Evolutionary conservation across 2,797 vertebrate genomes (phyloP).

Genomic region (Rhadinocentrus ornatus): DNA sequence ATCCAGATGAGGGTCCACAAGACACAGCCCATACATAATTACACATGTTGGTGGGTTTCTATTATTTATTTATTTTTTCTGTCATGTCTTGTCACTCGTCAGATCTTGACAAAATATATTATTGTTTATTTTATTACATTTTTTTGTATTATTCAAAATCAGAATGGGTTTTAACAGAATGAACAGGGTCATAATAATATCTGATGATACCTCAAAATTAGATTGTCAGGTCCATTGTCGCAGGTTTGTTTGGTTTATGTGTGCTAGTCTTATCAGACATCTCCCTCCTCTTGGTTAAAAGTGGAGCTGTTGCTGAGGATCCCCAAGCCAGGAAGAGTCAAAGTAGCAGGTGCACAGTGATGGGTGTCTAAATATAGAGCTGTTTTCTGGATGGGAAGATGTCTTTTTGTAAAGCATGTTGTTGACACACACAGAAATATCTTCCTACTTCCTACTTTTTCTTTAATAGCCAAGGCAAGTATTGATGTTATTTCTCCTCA

Average conservation of each 20-base stretch:
- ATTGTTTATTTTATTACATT: background rate
- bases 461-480: background rate
- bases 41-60: background rate
- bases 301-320: constrained; percentile 79
- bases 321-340: constrained; percentile 35
- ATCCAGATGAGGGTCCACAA: constrained; percentile 26
- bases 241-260: constrained; percentile 29
- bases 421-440: constrained; percentile 23
- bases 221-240: background rate
- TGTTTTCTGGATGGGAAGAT: constrained; percentile 57
- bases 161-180: background rate
- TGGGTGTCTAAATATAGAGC: constrained; percentile 72
- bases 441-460: background rate
- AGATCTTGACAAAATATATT: background rate
- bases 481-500: background rate
- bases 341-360: constrained; percentile 75
- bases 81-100: background rate
- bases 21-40: background rate
- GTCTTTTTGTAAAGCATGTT: constrained; percentile 53
- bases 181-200: background rate
- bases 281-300: constrained; percentile 61
- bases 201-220: background rate
- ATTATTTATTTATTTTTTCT: background rate
- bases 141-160: too few relatives aligned
- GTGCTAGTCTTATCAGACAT: constrained; percentile 6